Evolutionary conservation across 2,888 invertebrate genomes (phyloP).

Genomic region (Archips crataeganus): DNA sequence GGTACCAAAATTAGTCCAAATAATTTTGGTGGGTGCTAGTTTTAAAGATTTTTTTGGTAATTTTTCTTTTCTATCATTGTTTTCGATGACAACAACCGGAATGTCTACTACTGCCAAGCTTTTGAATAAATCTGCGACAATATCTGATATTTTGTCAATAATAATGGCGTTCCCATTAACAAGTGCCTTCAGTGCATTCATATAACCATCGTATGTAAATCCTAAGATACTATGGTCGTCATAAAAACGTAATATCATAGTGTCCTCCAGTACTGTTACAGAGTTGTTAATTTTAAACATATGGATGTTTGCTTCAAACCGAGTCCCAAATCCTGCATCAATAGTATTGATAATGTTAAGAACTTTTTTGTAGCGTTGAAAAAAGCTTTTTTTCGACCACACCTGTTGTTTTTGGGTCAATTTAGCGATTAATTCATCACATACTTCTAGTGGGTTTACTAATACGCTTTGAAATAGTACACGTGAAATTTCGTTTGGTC

Average conservation of each 20-base stretch:
- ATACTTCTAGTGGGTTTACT: background rate
- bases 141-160: background rate
- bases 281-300: slow-evolving; percentile 6
- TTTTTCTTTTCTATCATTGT: background rate
- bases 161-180: slow-evolving; percentile 28
- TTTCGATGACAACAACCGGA: background rate
- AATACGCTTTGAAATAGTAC: slow-evolving; percentile 12
- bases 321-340: slow-evolving; percentile 41
- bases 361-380: slow-evolving; percentile 18
- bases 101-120: background rate
- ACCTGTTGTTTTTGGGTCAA: background rate
- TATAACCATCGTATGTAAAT: background rate
- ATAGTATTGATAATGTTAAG: slow-evolving; percentile 8
- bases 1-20: slow-evolving; percentile 59
- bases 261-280: slow-evolving; percentile 7
- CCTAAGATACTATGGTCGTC: background rate
- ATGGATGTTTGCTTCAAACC: slow-evolving; percentile 43
- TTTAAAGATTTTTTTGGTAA: background rate
- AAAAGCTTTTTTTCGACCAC: slow-evolving; percentile 33
- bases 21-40: slow-evolving; percentile 44
- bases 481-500: slow-evolving; percentile 49
- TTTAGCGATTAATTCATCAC: background rate
- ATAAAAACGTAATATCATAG: slow-evolving; percentile 11
- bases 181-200: slow-evolving; percentile 11
- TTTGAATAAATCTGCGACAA: background rate